phyloP scores from a whole-genome alignment of 2,888 invertebrate genomes.

The Chrysomela aeneicollis region DNA sequence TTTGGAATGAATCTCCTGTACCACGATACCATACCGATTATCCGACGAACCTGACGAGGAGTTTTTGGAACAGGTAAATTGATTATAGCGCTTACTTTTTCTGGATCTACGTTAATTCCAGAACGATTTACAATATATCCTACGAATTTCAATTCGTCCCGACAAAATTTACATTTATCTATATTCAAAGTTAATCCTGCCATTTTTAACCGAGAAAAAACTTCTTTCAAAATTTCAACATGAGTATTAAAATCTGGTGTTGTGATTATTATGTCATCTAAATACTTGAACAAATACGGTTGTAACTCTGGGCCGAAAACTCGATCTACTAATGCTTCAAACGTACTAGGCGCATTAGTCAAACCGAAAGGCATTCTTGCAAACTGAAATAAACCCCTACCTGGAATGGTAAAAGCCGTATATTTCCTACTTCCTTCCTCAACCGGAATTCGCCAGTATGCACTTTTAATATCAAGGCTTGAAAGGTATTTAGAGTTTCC shows the following conservation, averaged over 20 bases:
- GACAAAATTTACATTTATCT: constrained; percentile 15
- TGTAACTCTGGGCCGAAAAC: constrained; percentile 42
- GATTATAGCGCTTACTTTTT: constrained; percentile 7
- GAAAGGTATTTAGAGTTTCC: constrained; percentile 46
- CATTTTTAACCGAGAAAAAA: constrained; percentile 4
- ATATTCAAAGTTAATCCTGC: constrained; percentile 6
- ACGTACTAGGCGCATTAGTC: constrained; percentile 47
- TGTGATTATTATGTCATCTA: constrained; percentile 41
- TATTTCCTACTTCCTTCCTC: constrained; percentile 32
- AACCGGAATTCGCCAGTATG: constrained; percentile 49
- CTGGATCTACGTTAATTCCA: constrained; percentile 9
- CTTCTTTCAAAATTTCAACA: constrained; percentile 24
- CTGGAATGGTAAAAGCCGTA: constrained; percentile 52
- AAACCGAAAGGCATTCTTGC: constrained; percentile 49
- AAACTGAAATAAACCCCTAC: constrained; percentile 51
- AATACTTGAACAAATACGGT: constrained; percentile 42
- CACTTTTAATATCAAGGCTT: no score
- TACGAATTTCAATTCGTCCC: constrained; percentile 7
- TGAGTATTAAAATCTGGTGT: constrained; percentile 40
- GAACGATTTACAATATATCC: constrained; percentile 17
- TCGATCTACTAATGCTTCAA: constrained; percentile 46
- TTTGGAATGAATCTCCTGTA: constrained; percentile 14
- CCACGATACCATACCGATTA: constrained; percentile 8
- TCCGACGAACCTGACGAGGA: constrained; percentile 1
- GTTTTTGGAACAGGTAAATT: not conserved